Base-by-base conservation (phyloP, 2,113 vertebrate genomes). In the Coptodon rendalli region DNA sequence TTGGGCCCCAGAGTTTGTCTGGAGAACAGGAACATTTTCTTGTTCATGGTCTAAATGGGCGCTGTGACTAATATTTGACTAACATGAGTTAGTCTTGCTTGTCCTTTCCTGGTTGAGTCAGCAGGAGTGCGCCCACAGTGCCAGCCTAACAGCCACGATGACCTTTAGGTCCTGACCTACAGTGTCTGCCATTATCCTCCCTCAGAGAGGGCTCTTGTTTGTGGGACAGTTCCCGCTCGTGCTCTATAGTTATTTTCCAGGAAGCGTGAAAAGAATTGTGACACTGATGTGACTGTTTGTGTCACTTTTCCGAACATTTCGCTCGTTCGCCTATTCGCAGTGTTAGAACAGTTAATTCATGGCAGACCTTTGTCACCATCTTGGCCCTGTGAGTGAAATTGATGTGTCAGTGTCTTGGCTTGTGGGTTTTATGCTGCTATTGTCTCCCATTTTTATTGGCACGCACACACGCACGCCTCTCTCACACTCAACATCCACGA, bases 11-110 rank as follows among this genome's bases (percentile, higher is more conserved):
- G 82, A 38, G n/a, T 43, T 56, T 83, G 73, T 84, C 59, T 13
- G 81, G 29, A 81, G 84, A 89, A 88, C 87, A 89, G 66, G 81
- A 89, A 82, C 83, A 52, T 86, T 50, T 80, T 91, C 57, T 68
- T 86, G 57, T 91, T 87, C 73, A 78, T 89, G 71, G 88, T 40
- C 71, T 90, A 78, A 83, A 88, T 73, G 80, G 86, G 27, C 29
- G 6, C 83, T 52, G 90, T 96, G 96, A 96, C 93, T 94, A 93
- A 95, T 91, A 92, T 95, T 95, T 95, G 96, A 96, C 92, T 94
- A 95, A 95, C 38, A 79, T 85, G 86, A 76, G 82, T 91, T 82
- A 86, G 89, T 87, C 85, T 88, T 79, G 85, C 86, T 86, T 14
- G 34, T 40, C 19, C 7, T 87, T 52, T 45, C 63, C 38, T 48